These are phyloP conservation scores for Pseudomyrmex sp. DNA, from an alignment of 1,140 invertebrate genomes.

Conservation along the genomic window DNA sequence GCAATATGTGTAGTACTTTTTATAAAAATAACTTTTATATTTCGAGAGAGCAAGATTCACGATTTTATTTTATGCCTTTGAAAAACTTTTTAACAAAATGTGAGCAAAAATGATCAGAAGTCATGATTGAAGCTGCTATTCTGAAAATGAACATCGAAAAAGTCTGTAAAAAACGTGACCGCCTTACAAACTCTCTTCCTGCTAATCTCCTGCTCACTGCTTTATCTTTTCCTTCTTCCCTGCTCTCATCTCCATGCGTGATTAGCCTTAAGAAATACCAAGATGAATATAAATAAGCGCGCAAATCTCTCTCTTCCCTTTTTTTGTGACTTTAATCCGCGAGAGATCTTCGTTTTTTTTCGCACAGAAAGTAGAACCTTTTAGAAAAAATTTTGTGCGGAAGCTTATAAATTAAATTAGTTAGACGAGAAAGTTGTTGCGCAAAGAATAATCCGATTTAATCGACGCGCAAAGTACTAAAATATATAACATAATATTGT, in stretches of 20 bases:
- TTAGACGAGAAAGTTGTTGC: neutral
- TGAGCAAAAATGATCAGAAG: neutral
- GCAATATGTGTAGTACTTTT: no score
- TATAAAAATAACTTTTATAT: no score
- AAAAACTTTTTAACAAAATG: neutral
- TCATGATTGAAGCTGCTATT: constrained; percentile 33
- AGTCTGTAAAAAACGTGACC: constrained; percentile 32
- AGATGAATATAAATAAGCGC: constrained; percentile 6
- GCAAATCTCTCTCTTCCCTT: neutral
- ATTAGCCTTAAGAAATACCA: constrained; percentile 14
- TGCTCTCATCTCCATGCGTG: constrained; percentile 7
- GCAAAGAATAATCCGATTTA: neutral
- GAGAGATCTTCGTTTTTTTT: neutral
- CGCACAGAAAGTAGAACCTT: neutral
- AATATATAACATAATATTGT: neutral
- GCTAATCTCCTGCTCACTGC: constrained; percentile 20
- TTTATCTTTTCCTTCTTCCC: neutral
- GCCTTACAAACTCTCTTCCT: neutral
- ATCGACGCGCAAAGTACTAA: neutral
- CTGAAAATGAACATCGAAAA: constrained; percentile 15
- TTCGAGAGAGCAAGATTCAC: no score
- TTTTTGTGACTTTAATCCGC: constrained; percentile 4
- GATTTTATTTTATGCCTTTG: neutral
- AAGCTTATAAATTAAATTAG: constrained; percentile 13
- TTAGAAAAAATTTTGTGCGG: neutral